Evolutionary conservation across 2,797 vertebrate species (phyloP).

Genomic region (Psittacula derbiana): DNA sequence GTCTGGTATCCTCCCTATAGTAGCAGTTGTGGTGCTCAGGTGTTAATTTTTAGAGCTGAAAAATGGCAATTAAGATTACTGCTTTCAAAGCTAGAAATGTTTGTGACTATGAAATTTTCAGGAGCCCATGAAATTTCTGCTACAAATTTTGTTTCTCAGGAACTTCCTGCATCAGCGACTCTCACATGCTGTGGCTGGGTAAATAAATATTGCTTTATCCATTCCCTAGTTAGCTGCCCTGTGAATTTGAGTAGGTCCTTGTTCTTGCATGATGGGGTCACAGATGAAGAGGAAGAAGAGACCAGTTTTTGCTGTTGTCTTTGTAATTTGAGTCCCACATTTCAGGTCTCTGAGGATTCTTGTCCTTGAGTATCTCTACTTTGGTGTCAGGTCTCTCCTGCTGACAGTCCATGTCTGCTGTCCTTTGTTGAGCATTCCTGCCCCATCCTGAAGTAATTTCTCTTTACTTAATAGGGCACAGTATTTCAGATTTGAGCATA

Average conservation of each 20-base stretch:
- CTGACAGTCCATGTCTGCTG: background rate
- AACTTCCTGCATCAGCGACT: background rate
- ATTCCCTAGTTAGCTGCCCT: background rate
- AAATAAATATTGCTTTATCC: slow-evolving; percentile 57
- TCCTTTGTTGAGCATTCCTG: background rate
- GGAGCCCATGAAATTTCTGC: background rate
- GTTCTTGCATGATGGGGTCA: background rate
- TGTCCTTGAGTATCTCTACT: background rate
- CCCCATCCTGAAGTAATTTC: background rate
- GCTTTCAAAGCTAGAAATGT: background rate
- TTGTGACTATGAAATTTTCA: background rate
- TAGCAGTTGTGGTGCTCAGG: background rate
- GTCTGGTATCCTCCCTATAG: background rate
- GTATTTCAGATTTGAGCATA: background rate
- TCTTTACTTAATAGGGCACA: background rate
- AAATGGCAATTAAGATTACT: background rate
- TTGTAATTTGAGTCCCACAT: background rate
- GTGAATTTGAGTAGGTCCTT: slow-evolving; percentile 27
- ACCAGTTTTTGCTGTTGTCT: background rate
- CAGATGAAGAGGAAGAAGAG: background rate
- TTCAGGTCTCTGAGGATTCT: background rate
- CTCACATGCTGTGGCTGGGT: background rate
- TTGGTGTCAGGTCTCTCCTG: background rate
- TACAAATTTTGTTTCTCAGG: background rate
- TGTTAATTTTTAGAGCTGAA: background rate